Base-by-base conservation (phyloP, 2,113 vertebrate species). In the Sclerurus mexicanus region DNA sequence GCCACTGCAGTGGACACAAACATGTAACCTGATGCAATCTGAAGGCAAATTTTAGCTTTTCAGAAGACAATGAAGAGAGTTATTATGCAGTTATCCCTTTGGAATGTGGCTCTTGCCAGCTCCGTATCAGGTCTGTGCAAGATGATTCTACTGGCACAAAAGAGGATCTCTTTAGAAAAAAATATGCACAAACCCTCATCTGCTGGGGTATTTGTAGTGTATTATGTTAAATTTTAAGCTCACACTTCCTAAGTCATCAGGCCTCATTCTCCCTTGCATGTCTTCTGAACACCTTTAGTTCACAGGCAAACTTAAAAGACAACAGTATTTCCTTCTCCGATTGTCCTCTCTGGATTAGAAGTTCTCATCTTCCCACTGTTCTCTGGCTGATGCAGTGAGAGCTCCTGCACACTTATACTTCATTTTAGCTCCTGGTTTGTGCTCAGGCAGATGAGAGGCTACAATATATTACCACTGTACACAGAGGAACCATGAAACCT, bases 1-100 rank as follows among this genome's bases (percentile, higher is more conserved):
- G 18, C 40, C 42, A 24, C 50, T 35, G 58, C 31, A 31, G 27
- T 0, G 9, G 9, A 60, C 46, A 75, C 58, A 42, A 47, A 67
- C 24, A 40, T 1, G 4, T 1, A 22, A 42, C 24, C 1, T 7
- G 2, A 44, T 5, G 42, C 59, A 66, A 23, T 21, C 2, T 1
- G 4, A 81, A 84, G 67, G 56, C 73, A 47, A 39, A 64, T 50
- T 52, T 42, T 9, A 82, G 81, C 85, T 85, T 86, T 87, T 19
- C 56, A 40, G 53, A 58, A 40, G 40, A 47, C 60, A 64, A 8
- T 2, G 10, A 58, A 30, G 2, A 75, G n/a, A 66, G 30, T 46
- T 53, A 25, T 1, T 19, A 39, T n/a, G 60, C 52, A 58, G 7
- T 75, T 14, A 55, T 2, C 49, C 59, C 46, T 60, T 7, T 28